A percentile compares a stretch with the other conserved stretches of the same genome.
These are phyloP conservation scores for Callionymus lyra DNA, from an alignment of 2,113 vertebrate genomes.

Conservation along the genomic window DNA sequence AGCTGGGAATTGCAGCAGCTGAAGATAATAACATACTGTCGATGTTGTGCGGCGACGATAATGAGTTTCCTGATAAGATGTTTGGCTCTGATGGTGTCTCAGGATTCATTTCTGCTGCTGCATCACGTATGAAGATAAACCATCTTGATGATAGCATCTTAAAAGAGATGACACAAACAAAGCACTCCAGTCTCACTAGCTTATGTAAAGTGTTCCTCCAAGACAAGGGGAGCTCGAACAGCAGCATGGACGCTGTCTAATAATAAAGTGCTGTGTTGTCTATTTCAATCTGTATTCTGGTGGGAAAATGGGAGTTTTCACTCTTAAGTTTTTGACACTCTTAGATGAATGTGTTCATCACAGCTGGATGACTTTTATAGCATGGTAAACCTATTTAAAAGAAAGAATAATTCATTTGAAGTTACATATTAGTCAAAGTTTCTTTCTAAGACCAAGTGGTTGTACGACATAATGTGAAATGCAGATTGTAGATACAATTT, in stretches of 20 bases:
- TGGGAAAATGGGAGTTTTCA: neutral
- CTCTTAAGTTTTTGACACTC: no score
- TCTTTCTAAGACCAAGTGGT: no score
- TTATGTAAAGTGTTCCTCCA: conserved; percentile 40
- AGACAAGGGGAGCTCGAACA: conserved; percentile 24
- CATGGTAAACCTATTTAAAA: no score
- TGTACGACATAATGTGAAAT: no score
- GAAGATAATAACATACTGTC: conserved; percentile 1
- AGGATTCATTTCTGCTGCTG: conserved; percentile 21
- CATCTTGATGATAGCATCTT: conserved; percentile 27
- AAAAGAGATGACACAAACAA: conserved; percentile 20
- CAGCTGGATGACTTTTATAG: neutral
- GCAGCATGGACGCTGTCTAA: conserved; percentile 25
- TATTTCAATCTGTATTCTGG: conserved; percentile 27
- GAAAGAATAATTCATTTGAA: no score
- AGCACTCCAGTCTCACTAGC: conserved; percentile 7
- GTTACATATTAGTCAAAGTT: no score
- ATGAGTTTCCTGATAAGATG: conserved; percentile 13
- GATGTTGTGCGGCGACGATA: conserved; percentile 5
- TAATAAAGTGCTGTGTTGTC: conserved; percentile 25
- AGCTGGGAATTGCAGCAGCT: conserved; percentile 11
- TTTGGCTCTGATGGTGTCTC: conserved; percentile 6
- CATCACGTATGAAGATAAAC: conserved; percentile 25
- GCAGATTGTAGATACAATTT: no score
- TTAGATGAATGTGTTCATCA: no score